A percentile compares a stretch with the other conserved stretches of the same genome.
phyloP scores from a whole-genome alignment of 2,888 invertebrate genomes.

The Cerceris rybyensis region DNA sequence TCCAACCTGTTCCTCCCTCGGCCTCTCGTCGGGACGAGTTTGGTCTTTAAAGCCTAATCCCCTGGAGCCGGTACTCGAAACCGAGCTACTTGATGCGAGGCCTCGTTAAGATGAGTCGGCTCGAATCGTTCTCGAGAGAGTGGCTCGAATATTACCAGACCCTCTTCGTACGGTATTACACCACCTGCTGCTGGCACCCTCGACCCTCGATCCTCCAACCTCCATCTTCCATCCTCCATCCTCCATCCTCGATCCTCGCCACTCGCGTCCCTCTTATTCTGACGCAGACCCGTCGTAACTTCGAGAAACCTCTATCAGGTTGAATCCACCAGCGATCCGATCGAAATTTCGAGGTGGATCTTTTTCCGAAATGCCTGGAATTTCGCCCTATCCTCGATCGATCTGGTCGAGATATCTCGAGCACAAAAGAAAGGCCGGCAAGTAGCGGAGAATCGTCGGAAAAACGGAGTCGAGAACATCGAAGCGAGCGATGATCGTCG shows the following conservation, averaged over 20 bases:
- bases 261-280: no score
- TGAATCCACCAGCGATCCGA: no score
- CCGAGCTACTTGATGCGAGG: slow-evolving; percentile 58
- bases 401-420: no score
- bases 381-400: no score
- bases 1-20: slow-evolving; percentile 21
- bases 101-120: slow-evolving; percentile 60
- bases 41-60: slow-evolving; percentile 67
- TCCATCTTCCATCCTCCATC: background rate
- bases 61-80: slow-evolving; percentile 58
- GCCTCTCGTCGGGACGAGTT: slow-evolving; percentile 51
- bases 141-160: slow-evolving; percentile 59
- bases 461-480: no score
- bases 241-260: slow-evolving; percentile 3
- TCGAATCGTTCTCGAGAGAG: slow-evolving; percentile 52
- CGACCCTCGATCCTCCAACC: slow-evolving; percentile 43
- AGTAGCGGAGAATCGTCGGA: no score
- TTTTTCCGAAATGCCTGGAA: no score
- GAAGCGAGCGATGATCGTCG: no score
- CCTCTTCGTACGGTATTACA: slow-evolving; percentile 50
- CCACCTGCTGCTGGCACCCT: slow-evolving; percentile 54
- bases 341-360: no score
- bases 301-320: no score
- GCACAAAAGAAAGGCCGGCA: no score
- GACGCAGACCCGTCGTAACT: no score